These are phyloP conservation scores for Bactericera cockerelli DNA, from an alignment of 1,140 invertebrate genomes.

Conservation along the genomic window DNA sequence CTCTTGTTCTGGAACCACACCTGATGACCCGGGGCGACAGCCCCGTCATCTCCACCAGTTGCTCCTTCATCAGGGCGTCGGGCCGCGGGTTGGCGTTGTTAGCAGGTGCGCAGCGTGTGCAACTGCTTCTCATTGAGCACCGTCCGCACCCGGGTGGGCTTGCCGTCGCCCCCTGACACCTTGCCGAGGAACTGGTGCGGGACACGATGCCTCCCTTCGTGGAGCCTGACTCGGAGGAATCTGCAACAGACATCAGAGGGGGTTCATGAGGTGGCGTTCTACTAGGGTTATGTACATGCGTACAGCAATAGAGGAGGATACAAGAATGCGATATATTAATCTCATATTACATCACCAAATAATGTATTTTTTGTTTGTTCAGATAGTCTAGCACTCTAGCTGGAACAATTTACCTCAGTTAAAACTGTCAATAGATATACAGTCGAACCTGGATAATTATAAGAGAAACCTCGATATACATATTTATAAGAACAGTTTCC, in stretches of 20 bases:
- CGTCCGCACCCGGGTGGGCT: constrained; percentile 90
- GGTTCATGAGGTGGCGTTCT: no score
- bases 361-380: no score
- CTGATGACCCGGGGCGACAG: constrained; percentile 87
- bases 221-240: constrained; percentile 70
- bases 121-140: constrained; percentile 98
- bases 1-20: constrained; percentile 99
- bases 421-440: no score
- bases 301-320: no score
- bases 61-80: constrained; percentile 98
- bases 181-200: constrained; percentile 34
- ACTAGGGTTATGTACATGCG: no score
- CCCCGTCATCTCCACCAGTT: constrained; percentile 95
- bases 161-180: constrained; percentile 48
- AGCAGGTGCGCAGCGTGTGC: constrained; percentile 86
- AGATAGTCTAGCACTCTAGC: no score
- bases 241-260: constrained; percentile 41
- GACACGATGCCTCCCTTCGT: constrained; percentile 51
- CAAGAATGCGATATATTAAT: no score
- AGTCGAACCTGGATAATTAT: no score
- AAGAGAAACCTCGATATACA: no score
- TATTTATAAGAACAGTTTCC: no score
- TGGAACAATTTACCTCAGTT: no score
- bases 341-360: no score
- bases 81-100: constrained; percentile 93